Percentiles rank a stretch among this genome's conserved stretches.
These are phyloP conservation scores for Neostethus bicornis DNA, from an alignment of 2,797 vertebrate genomes.

Conservation along the genomic window DNA sequence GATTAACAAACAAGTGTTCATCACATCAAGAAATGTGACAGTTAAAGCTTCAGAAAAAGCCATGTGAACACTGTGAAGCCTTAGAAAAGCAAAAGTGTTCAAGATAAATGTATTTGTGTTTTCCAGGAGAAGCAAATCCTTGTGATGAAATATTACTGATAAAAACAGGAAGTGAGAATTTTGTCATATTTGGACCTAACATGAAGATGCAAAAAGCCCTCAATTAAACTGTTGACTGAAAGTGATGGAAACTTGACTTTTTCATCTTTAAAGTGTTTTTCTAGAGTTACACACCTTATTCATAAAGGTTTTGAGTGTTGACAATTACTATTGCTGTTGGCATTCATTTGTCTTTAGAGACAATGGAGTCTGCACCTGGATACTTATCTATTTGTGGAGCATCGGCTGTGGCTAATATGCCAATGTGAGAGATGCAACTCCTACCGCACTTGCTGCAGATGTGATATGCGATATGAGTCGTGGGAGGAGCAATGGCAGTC, in stretches of 20 bases:
- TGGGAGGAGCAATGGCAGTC: too few relatives aligned
- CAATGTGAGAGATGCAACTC: too few relatives aligned
- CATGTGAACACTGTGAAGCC: background rate
- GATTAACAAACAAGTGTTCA: slow-evolving; percentile 25
- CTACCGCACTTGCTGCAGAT: too few relatives aligned
- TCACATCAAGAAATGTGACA: slow-evolving; percentile 14
- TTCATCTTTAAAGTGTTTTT: background rate
- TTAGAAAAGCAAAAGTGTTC: background rate
- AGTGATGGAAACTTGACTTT: slow-evolving; percentile 1
- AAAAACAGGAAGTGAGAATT: slow-evolving; percentile 13
- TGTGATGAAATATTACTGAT: slow-evolving; percentile 1
- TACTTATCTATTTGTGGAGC: too few relatives aligned
- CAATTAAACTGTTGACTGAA: slow-evolving; percentile 1
- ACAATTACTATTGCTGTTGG: too few relatives aligned
- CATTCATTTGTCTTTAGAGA: too few relatives aligned
- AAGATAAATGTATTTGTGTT: slow-evolving; percentile 11
- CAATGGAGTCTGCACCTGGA: too few relatives aligned
- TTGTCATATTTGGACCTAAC: slow-evolving; percentile 2
- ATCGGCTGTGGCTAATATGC: too few relatives aligned
- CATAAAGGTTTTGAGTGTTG: too few relatives aligned
- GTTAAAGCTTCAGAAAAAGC: background rate
- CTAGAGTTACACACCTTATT: background rate
- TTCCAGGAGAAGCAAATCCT: slow-evolving; percentile 20
- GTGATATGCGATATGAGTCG: too few relatives aligned
- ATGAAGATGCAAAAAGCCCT: slow-evolving; percentile 3